Conservation (phyloP, 2,797 vertebrate genomes). For the Alectoris magna region DNA sequence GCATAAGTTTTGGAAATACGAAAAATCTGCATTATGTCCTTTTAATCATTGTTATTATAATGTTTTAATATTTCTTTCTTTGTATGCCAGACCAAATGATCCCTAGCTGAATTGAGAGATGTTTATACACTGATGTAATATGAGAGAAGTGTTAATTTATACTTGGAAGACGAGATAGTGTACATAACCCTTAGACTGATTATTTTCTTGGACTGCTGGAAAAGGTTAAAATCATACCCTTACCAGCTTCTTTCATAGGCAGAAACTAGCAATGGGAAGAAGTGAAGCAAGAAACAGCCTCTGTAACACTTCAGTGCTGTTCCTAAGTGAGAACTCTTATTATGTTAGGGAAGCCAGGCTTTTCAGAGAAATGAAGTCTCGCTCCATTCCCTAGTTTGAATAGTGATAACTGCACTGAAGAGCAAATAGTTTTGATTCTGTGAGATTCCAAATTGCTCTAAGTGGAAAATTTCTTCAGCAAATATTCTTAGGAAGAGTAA, state of each 20-base stretch:
- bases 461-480: not conserved
- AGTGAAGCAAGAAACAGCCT: not conserved
- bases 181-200: constrained; percentile 25
- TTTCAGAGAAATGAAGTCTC: not conserved
- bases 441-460: not conserved
- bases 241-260: not conserved
- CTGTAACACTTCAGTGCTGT: not conserved
- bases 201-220: constrained; percentile 44
- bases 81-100: not conserved
- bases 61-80: not conserved
- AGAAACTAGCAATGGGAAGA: not conserved
- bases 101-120: constrained; percentile 17
- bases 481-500: not conserved
- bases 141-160: constrained; percentile 48
- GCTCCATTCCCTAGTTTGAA: not conserved
- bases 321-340: not conserved
- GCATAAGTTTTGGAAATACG: not conserved
- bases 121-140: constrained; percentile 29
- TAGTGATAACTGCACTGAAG: not conserved
- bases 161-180: not conserved
- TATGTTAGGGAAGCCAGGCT: not conserved
- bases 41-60: not conserved
- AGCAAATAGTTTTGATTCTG: not conserved
- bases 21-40: not conserved
- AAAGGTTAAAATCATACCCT: constrained; percentile 30